Evolutionary conservation across 2,888 invertebrate species (phyloP), one percentile per base, ranked within the genome.

Genomic region (Caenorhabditis wallacei): DNA sequence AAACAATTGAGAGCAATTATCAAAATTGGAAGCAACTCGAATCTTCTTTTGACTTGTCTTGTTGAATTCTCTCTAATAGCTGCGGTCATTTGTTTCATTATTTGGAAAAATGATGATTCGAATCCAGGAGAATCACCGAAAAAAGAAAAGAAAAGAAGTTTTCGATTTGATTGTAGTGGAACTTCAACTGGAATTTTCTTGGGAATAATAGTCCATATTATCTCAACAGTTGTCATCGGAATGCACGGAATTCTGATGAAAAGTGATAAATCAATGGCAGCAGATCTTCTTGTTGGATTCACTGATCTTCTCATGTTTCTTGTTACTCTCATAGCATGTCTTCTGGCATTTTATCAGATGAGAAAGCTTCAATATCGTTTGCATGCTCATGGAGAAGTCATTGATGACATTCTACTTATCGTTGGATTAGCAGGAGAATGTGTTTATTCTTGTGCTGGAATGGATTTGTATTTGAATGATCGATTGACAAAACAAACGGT

Each of bases 41-140:
- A 90, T 7, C 85, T 90, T 53, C 74, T 90, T 18, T 84, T 87
- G 10, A 90, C 90, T 0, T 90, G 89, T 54, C 81, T 91, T 20
- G 87, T 89, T 24, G 90, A 90, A 35, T 88, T 87, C 64, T 89
- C 90, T 0, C 75, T 90, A 2, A 90, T 90, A 40, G 89, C 87
- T 1, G 91, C 90, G 8, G 90, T 89, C 1, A 88, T 91, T 2
- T 89, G 90, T 87, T 88, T 91, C 71, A 88, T 89, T n/a, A 71
- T 90, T 20, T 90, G 89, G 89, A 61, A 61, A n/a, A 61, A 61
- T 24, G 57, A 69, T 18, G 69, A 69, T 40, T 43, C 56, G 13
- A 69, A 69, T 43, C 69, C 26, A 18, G 61, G 61, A 26, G 61
- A 61, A n/a, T 43, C 61, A 2, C 43, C 61, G 68, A 84, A 59